phyloP scores from a whole-genome alignment of 2,797 vertebrate species.

The Ibycter americanus region DNA sequence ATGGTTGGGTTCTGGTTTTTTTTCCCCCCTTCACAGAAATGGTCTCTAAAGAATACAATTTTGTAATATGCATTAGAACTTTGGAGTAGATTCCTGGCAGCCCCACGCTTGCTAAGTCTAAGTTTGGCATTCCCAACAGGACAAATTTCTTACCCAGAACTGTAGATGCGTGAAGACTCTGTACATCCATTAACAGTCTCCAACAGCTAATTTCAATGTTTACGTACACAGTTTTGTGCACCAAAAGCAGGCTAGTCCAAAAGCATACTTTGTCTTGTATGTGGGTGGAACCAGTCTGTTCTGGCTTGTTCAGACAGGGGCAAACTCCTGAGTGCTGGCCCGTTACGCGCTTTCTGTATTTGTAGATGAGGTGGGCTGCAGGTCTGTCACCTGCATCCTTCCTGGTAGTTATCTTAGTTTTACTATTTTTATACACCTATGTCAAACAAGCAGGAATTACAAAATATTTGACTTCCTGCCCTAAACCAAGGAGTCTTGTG shows the following conservation, averaged over 20 bases:
- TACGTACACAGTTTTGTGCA: background rate
- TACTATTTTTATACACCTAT: background rate
- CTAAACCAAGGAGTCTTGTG: background rate
- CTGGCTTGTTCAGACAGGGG: background rate
- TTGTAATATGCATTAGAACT: background rate
- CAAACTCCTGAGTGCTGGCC: background rate
- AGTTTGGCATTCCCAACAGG: background rate
- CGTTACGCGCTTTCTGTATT: fast-evolving
- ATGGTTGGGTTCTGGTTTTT: background rate
- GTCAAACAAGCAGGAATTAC: background rate
- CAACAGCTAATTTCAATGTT: background rate
- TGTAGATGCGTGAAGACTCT: background rate
- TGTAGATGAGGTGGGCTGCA: background rate
- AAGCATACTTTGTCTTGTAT: background rate
- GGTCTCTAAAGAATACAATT: background rate
- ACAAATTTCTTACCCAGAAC: background rate
- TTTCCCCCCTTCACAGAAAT: background rate
- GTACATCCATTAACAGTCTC: background rate
- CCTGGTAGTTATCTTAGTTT: background rate
- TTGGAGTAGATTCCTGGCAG: background rate
- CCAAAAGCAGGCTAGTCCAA: background rate
- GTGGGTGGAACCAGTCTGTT: background rate
- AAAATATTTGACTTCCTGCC: background rate
- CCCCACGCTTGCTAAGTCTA: background rate
- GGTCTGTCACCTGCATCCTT: background rate